Percentiles rank a stretch among this genome's conserved stretches.
Evolutionary conservation across 2,113 vertebrate species (phyloP).

Genomic region (Crotophaga sulcirostris): DNA sequence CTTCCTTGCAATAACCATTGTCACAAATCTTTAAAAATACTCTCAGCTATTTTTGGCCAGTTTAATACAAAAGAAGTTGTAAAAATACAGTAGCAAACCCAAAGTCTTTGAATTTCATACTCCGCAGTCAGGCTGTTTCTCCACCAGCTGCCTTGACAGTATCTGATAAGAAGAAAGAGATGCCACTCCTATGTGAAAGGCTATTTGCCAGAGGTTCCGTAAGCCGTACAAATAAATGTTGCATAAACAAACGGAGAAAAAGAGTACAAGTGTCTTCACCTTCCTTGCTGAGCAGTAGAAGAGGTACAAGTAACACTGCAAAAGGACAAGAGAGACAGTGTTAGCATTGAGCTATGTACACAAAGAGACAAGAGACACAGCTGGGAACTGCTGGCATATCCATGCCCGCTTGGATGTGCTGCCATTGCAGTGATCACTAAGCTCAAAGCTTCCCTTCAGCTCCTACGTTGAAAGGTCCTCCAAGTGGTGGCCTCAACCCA

Average conservation of each 20-base stretch:
- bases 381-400: neutral
- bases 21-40: neutral
- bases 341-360: neutral
- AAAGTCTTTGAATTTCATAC: slow-evolving; percentile 78
- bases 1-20: neutral
- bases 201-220: slow-evolving; percentile 89
- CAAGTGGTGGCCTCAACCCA: neutral
- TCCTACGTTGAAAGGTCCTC: neutral
- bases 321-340: neutral
- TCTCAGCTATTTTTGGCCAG: neutral
- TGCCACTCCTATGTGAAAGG: slow-evolving; percentile 89
- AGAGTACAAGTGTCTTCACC: slow-evolving; percentile 77
- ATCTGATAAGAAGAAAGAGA: slow-evolving; percentile 85
- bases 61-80: neutral
- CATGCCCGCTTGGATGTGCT: neutral
- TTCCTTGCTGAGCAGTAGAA: slow-evolving; percentile 86
- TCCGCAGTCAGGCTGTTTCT: slow-evolving; percentile 81
- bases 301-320: slow-evolving; percentile 92
- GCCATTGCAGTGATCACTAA: neutral
- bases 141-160: slow-evolving; percentile 81
- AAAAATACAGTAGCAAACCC: neutral
- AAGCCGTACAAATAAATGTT: slow-evolving; percentile 86
- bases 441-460: neutral
- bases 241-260: slow-evolving; percentile 82
- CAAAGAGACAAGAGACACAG: neutral